These are phyloP conservation scores for Oryzias dopingdopingensis DNA, from an alignment of 2,797 vertebrate genomes.

Conservation along the genomic window DNA sequence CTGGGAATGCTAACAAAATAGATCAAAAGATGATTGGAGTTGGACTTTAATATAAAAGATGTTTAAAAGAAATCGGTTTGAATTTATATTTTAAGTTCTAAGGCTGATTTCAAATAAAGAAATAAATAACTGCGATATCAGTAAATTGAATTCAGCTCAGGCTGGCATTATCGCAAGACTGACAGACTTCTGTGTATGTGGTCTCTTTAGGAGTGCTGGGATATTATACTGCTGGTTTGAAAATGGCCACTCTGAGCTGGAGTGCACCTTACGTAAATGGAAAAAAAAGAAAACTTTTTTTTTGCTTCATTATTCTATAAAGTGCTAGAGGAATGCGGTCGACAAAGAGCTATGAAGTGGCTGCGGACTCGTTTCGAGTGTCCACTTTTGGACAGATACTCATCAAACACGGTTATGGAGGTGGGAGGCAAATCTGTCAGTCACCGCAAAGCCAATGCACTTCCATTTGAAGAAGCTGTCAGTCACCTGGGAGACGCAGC, in stretches of 20 bases:
- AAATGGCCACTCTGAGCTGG: constrained; percentile 12
- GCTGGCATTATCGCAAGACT: constrained; percentile 1
- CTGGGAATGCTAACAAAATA: no score
- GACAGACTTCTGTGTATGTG: constrained; percentile 1
- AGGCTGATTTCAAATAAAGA: no score
- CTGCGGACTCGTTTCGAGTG: constrained; percentile 42
- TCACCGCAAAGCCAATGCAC: constrained; percentile 51
- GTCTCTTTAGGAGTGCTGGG: constrained; percentile 9
- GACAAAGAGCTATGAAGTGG: constrained; percentile 30
- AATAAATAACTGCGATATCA: not conserved
- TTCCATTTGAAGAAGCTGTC: constrained; percentile 63
- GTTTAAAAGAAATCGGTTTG: no score
- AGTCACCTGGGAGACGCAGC: constrained; percentile 47
- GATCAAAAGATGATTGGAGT: no score
- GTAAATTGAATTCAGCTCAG: not conserved
- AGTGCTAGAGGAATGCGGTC: constrained; percentile 26
- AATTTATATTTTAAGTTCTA: no score
- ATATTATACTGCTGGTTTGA: constrained; percentile 26
- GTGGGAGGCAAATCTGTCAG: constrained; percentile 59
- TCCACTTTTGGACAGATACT: constrained; percentile 56
- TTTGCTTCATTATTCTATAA: constrained; percentile 2
- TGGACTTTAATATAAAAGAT: no score
- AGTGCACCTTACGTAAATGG: constrained; percentile 33
- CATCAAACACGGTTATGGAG: constrained; percentile 46
- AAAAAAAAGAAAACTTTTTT: not conserved